Base-by-base conservation (phyloP, 2,888 invertebrate genomes). In the Pseudococcus jackbeardsleyi region DNA sequence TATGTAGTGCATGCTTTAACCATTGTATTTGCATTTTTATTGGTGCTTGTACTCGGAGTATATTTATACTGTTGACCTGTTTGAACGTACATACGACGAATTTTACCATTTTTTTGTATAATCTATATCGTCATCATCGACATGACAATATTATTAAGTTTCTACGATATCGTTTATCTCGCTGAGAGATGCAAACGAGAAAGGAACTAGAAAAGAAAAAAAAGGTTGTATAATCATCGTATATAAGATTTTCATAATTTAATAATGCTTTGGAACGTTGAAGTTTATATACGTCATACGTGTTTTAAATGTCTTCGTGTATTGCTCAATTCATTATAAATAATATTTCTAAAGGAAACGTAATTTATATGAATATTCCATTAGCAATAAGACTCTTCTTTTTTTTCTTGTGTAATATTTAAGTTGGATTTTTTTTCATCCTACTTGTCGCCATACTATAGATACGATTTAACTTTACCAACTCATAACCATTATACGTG, bases 71-170 rank as follows among this genome's bases (percentile, higher is more conserved):
- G 42, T 82, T 82, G 46, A 82, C 46, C 79, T 82, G 46, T 46
- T 72, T 72, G 72, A 33, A 72, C 72, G 33, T 11, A 68, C 15
- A 72, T 39, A 72, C 72, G 12, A 72, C 72, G 72, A 72, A 17
- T 82, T 42, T 39, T 42, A 82, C 79, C 42, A 42, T 82, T 82
- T 33, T 42, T 42, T 42, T 42, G 42, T 42, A 33, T 72, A 72
- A 72, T 72, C 33, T 82, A 82, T 82, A 82, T 82, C 79, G 79
- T 82, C 79, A 82, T 39, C 42, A 82, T 82, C 79, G 79, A 82
- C 79, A 82, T 82, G 79, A 82, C 79, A 82, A 46, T 82, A 82
- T 39, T 72, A 33, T 72, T 72, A 72, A 72, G 72, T 33, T 33
- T 17, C 72, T 19, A 3, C 59, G 59, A 26, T 7, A 26, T 17